Base-by-base conservation (phyloP, 1,140 invertebrate genomes). In the Calliphora vicina region DNA sequence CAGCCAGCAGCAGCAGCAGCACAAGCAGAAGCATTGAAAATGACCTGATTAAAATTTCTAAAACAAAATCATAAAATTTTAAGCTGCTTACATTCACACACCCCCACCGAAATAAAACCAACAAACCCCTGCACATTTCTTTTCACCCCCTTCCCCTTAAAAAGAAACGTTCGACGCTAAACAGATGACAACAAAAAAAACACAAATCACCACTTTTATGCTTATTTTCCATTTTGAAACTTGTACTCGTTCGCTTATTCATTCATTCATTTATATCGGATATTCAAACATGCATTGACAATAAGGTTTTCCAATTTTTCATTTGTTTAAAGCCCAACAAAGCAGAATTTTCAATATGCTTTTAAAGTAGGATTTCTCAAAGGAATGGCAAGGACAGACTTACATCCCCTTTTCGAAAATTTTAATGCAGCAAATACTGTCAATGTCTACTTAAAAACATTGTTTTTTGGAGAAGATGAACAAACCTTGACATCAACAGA, bases 361-460 rank as follows among this genome's bases (percentile, higher is more conserved):
- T 67, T 67, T 67, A 67, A 67, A 67, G 20, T 50, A 50, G 8
- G 45, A 35, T 50, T 50, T 50, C 13, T 50, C 20, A 10, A 67
- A 12, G n/a, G 15, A 57, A 57, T 57, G 50, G n/a, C 15, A n/a
- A n/a, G 50, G 50, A 15, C 15, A 57, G n/a, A 57, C 50, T 57
- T 17, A n/a, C 15, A 57, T 57, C 15, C 45, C 17, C 35, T 20
- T 23, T 67, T 67, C 5, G 57, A 67, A 67, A 67, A 67, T 23
- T 67, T 67, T 23, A 67, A 67, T 25, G 20, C 20, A 45, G 23
- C 42, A 43, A 45, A 78, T 42, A 45, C 35, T 78, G 74, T 78
- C 35, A 78, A 25, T 78, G 35, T 78, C 74, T 78, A 78, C 74
- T 78, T 78, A 78, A 78, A 45, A 78, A 43, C 20, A 67, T 67